Conservation (phyloP, 2,888 invertebrate genomes). For the Aphidoletes aphidimyza region DNA sequence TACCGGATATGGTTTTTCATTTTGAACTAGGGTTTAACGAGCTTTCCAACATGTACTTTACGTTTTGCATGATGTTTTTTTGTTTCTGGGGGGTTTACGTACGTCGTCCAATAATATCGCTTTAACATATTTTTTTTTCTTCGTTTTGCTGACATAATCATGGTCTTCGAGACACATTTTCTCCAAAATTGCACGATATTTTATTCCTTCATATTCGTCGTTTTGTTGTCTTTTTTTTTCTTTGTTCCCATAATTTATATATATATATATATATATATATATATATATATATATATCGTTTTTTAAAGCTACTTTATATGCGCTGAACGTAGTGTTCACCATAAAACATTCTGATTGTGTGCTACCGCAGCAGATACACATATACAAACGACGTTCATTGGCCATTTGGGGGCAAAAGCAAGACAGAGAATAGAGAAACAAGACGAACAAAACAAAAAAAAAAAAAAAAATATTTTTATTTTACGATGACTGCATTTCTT, state of each 20-base stretch:
- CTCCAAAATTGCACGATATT: background rate
- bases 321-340: constrained; percentile 1
- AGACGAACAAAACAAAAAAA: too few relatives aligned
- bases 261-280: too few relatives aligned
- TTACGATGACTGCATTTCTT: constrained; percentile 43
- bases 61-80: constrained; percentile 6
- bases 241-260: too few relatives aligned
- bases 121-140: constrained; percentile 40
- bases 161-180: constrained; percentile 1
- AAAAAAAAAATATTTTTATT: background rate
- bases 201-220: constrained; percentile 27
- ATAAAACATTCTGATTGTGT: background rate
- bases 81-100: constrained; percentile 9
- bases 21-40: constrained; percentile 49
- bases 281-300: background rate
- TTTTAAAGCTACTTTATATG: constrained; percentile 52
- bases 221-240: constrained; percentile 7
- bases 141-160: constrained; percentile 53
- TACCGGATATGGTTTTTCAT: constrained; percentile 41
- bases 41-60: constrained; percentile 23
- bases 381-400: background rate
- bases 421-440: too few relatives aligned
- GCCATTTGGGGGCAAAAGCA: too few relatives aligned
- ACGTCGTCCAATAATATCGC: constrained; percentile 13
- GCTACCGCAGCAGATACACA: background rate